A percentile compares a stretch with the other conserved stretches of the same genome.
Conservation (phyloP, 2,113 vertebrate species). For the Cyanoramphus novaezelandiae region DNA sequence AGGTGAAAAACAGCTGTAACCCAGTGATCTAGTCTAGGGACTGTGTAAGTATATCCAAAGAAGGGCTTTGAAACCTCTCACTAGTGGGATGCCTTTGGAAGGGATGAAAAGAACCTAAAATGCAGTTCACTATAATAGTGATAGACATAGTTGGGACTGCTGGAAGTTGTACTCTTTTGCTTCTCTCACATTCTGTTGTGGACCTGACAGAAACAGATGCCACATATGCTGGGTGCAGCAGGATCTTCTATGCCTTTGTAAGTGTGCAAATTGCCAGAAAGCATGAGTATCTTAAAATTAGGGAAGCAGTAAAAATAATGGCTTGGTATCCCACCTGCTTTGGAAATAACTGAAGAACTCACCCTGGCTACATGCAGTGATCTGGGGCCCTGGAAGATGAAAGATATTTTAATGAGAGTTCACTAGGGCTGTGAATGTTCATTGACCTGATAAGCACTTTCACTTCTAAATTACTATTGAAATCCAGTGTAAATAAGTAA, state of each 20-base stretch:
- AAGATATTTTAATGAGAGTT: not conserved
- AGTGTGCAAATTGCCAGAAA: not conserved
- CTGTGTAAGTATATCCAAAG: not conserved
- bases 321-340: not conserved
- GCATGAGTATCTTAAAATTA: not conserved
- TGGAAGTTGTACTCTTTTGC: not conserved
- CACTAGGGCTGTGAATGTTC: not conserved
- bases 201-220: not conserved
- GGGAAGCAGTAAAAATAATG: not conserved
- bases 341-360: not conserved
- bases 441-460: conserved; percentile 8
- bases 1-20: not conserved
- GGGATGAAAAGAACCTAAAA: not conserved
- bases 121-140: not conserved
- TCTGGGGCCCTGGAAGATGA: not conserved
- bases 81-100: not conserved
- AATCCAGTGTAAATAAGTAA: not conserved
- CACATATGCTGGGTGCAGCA: fast-evolving
- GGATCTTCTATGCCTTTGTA: not conserved
- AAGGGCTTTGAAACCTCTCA: not conserved
- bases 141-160: not conserved
- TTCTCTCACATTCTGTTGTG: not conserved
- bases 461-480: not conserved
- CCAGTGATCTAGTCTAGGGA: not conserved
- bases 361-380: not conserved